phyloP scores from a whole-genome alignment of 2,797 vertebrate genomes.

The Tamandua tetradactyla region DNA sequence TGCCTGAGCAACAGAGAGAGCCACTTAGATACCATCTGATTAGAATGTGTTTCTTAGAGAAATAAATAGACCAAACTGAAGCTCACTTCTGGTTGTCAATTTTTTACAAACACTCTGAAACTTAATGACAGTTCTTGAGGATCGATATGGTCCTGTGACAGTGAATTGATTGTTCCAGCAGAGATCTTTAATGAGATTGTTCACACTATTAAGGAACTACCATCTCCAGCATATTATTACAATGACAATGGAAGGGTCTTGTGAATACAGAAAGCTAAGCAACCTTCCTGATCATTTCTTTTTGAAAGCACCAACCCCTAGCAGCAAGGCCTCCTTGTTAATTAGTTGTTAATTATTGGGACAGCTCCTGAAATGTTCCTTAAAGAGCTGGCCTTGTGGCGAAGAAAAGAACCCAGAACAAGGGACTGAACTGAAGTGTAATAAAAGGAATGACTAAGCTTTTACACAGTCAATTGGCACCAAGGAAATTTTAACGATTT shows the following conservation, averaged over 20 bases:
- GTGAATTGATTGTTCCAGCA: slow-evolving; percentile 69
- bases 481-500: slow-evolving; percentile 60
- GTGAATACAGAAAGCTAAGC: slow-evolving; percentile 60
- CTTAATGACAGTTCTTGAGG: slow-evolving; percentile 36
- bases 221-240: slow-evolving; percentile 53
- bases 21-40: not conserved
- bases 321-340: slow-evolving; percentile 72
- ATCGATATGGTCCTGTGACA: slow-evolving; percentile 61
- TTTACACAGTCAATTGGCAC: slow-evolving; percentile 61
- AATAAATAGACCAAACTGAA: slow-evolving; percentile 39
- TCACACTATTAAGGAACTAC: slow-evolving; percentile 32
- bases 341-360: slow-evolving; percentile 77
- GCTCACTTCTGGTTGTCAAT: slow-evolving; percentile 43
- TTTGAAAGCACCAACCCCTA: slow-evolving; percentile 58
- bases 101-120: slow-evolving; percentile 42
- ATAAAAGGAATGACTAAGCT: slow-evolving; percentile 36
- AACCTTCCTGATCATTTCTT: slow-evolving; percentile 64
- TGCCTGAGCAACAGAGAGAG: not conserved
- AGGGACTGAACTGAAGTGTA: slow-evolving; percentile 26
- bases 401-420: slow-evolving; percentile 56
- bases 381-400: slow-evolving; percentile 65
- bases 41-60: slow-evolving; percentile 11
- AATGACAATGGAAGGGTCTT: slow-evolving; percentile 29
- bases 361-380: slow-evolving; percentile 68
- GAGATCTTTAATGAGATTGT: slow-evolving; percentile 75